Base-by-base conservation (phyloP, 1,140 invertebrate genomes). In the Lordiphosa clarofinis region DNA sequence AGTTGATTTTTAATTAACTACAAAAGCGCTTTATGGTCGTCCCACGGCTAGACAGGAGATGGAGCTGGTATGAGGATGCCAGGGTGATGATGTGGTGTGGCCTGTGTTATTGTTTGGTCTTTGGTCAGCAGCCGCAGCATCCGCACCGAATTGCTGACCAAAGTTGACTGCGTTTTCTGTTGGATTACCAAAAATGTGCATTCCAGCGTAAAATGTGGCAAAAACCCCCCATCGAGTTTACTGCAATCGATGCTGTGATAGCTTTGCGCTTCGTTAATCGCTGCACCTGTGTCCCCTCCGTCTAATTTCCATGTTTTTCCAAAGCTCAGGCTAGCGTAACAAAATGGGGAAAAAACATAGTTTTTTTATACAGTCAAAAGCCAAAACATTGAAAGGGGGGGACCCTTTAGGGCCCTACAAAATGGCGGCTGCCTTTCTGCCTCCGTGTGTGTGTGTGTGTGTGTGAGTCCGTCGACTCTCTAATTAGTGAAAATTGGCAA, bases 1-100 rank as follows among this genome's bases (percentile, higher is more conserved):
- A 69, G 87, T 88, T 88, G 87, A 88, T 88, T 88, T 88, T 88
- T 88, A 88, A 88, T 88, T 88, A 88, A 88, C 81, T 81, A 87
- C 75, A 78, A 87, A 79, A 79, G 66, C 82, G 76, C 76, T 74
- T 79, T 82, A 82, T 81, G 73, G 72, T 61, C 56, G 50, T 37
- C 56, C 43, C 43, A 47, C 59, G 19, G 46, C 37, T 56, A 72
- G 65, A 68, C 69, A 58, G 21, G 49, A 9, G 49, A 9, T 31
- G 28, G 49, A 9, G 49, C 7, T 31, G 28, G 1, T 31, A 31
- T 40, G 48, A 19, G 28, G 47, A 13, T 33, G 53, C 8, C 53
- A 12, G 5, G 56, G 13, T 4, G 35, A 5, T 28, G 28, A 15
- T 62, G 50, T 66, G 52, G 65, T 66, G 47, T 67, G 58, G 37